Evolutionary conservation across 2,888 invertebrate species (phyloP).

Genomic region (Hymenopus coronatus): DNA sequence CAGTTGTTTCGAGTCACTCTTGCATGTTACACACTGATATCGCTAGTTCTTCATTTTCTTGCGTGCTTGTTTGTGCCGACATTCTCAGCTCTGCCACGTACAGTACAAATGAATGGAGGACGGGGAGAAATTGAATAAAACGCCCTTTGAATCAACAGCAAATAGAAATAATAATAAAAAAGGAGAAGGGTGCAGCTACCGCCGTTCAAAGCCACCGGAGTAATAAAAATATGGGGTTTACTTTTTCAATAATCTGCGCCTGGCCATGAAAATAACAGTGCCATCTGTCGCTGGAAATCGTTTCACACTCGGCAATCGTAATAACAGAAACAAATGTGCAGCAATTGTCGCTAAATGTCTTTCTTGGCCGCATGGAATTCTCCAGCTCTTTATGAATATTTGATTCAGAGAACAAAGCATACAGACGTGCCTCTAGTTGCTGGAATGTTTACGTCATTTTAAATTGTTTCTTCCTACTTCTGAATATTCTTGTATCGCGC

Average conservation of each 20-base stretch:
- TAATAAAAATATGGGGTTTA: neutral
- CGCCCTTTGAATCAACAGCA: neutral
- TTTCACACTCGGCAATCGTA: neutral
- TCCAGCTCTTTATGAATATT: no score
- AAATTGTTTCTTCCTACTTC: no score
- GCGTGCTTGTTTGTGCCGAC: neutral
- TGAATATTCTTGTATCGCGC: no score
- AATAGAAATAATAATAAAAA: neutral
- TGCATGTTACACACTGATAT: neutral
- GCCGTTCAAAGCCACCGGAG: neutral
- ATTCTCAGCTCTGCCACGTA: neutral
- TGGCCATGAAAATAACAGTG: neutral
- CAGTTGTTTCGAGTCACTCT: neutral
- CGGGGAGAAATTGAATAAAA: neutral
- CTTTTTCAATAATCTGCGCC: neutral
- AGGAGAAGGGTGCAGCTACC: neutral
- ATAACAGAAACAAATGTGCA: neutral
- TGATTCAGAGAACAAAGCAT: no score
- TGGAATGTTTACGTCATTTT: no score
- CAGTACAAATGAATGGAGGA: neutral
- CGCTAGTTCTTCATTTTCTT: neutral
- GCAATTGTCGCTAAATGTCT: neutral
- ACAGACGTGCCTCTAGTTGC: no score
- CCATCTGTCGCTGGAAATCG: neutral
- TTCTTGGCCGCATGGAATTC: neutral